phyloP scores from a whole-genome alignment of 2,113 vertebrate genomes.

The Bathybates hornii region DNA sequence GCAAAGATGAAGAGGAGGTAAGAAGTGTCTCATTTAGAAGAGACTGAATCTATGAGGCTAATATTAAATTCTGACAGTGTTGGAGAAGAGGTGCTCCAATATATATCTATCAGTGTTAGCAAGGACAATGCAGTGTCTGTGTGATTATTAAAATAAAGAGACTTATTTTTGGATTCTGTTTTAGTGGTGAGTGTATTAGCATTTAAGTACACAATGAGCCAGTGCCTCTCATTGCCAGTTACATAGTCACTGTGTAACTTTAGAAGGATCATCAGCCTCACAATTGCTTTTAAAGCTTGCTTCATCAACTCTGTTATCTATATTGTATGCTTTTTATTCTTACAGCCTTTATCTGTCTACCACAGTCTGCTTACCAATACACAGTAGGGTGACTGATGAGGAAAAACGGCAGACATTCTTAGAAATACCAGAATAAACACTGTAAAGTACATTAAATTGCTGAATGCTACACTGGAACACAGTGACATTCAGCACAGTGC shows the following conservation, averaged over 20 bases:
- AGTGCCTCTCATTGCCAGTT: not conserved
- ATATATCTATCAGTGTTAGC: conserved; percentile 8
- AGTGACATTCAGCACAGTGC: not conserved
- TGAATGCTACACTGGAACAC: not conserved
- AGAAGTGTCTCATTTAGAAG: conserved; percentile 18
- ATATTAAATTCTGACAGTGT: not conserved
- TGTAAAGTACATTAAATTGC: not conserved
- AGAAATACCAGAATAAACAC: not conserved
- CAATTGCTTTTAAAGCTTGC: not conserved
- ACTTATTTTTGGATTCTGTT: not conserved
- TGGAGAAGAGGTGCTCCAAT: not conserved
- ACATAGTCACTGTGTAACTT: not conserved
- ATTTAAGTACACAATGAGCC: not conserved
- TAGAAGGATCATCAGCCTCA: not conserved
- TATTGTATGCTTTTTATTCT: not conserved
- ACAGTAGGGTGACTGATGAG: not conserved
- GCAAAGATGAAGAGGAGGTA: conserved; percentile 38
- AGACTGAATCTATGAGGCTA: conserved; percentile 17
- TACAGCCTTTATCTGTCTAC: not conserved
- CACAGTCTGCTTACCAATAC: not conserved
- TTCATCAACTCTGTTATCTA: not conserved
- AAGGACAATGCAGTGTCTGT: not conserved
- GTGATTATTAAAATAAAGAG: not conserved
- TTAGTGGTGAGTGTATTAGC: not conserved
- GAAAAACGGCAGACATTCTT: not conserved